Conservation (phyloP, 2,797 vertebrate species). For the Channallabes apus region DNA sequence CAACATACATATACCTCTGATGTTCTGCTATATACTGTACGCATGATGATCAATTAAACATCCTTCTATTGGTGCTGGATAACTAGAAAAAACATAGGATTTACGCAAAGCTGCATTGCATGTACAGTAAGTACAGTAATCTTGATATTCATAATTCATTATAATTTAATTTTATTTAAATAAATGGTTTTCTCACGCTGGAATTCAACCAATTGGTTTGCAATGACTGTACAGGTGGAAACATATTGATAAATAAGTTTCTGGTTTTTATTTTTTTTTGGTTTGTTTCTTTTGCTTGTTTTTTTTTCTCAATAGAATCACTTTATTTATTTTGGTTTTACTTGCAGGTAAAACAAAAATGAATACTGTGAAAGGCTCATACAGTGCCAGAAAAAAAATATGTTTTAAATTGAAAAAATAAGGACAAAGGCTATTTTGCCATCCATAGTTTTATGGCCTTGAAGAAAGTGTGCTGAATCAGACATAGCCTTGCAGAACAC, state of each 20-base stretch:
- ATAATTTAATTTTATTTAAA: not conserved
- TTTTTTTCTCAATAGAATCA: not conserved
- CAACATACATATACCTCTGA: not conserved
- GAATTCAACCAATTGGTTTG: not conserved
- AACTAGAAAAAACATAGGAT: not conserved
- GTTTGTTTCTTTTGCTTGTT: too few species aligned
- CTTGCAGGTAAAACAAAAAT: not conserved
- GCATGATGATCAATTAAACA: not conserved
- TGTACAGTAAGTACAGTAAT: not conserved
- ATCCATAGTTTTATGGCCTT: constrained; percentile 3
- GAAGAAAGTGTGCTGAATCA: not conserved
- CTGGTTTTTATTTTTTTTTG: not conserved
- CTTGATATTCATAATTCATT: not conserved
- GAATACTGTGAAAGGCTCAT: not conserved
- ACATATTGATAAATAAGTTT: not conserved
- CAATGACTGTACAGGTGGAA: too few species aligned
- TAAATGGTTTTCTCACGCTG: too few species aligned
- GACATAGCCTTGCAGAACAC: not conserved
- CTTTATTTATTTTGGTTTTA: not conserved
- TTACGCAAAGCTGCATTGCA: not conserved
- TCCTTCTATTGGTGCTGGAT: not conserved
- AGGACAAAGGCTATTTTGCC: not conserved
- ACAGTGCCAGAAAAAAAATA: not conserved
- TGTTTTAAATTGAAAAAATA: not conserved
- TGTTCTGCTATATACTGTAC: not conserved